A percentile compares a stretch with the other conserved stretches of the same genome.
Evolutionary conservation across 1,140 invertebrate genomes (phyloP).

Genomic region (Orchesella cincta): DNA sequence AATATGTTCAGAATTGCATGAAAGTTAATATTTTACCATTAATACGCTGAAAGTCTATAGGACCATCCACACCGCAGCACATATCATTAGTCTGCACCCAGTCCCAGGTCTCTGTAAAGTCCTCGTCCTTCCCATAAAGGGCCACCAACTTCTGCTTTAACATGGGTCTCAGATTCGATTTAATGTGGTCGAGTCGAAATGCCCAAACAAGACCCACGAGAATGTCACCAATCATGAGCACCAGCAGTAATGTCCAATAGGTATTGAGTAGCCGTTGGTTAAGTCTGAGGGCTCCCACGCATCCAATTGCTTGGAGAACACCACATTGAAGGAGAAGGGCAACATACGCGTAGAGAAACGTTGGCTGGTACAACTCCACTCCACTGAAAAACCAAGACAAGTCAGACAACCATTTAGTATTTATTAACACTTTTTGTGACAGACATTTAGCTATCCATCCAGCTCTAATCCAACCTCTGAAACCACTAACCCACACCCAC

Average conservation of each 20-base stretch:
- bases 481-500: too few species aligned
- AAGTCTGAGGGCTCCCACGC: slow-evolving; percentile 69
- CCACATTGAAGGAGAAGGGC: slow-evolving; percentile 71
- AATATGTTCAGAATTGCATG: too few species aligned
- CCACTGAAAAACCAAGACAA: slow-evolving; percentile 45
- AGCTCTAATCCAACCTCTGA: too few species aligned
- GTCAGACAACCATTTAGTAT: too few species aligned
- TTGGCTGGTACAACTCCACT: slow-evolving; percentile 69
- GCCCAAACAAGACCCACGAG: slow-evolving; percentile 84
- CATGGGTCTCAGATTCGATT: slow-evolving; percentile 68
- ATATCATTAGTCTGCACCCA: slow-evolving; percentile 71
- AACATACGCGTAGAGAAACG: slow-evolving; percentile 79
- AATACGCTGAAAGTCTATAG: slow-evolving; percentile 63
- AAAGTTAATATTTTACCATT: too few species aligned
- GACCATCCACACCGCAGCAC: slow-evolving; percentile 77
- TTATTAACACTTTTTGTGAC: too few species aligned
- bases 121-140: slow-evolving; percentile 70
- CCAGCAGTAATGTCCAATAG: slow-evolving; percentile 79
- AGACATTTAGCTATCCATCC: too few species aligned
- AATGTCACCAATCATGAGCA: slow-evolving; percentile 78
- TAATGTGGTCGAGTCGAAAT: slow-evolving; percentile 75
- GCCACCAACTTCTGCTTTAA: slow-evolving; percentile 63
- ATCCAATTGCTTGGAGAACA: slow-evolving; percentile 56
- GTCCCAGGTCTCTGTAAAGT: slow-evolving; percentile 79
- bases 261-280: slow-evolving; percentile 77